Evolutionary conservation across 2,888 invertebrate species (phyloP).

Genomic region (Notocelia uddmanniana): DNA sequence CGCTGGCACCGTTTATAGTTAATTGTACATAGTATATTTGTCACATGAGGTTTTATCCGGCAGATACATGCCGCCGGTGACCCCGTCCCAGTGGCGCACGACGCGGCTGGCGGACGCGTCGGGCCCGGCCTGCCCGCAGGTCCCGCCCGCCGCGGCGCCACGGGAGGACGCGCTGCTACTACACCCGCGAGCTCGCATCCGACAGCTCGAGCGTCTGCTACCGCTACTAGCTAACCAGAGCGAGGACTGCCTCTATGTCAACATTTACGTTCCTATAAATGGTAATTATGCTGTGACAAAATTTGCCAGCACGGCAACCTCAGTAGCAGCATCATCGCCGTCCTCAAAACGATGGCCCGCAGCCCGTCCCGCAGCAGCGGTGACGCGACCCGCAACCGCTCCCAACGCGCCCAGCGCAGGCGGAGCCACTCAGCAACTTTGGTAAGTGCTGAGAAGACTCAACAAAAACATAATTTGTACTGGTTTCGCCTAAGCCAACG

Average conservation of each 20-base stretch:
- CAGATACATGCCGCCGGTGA: conserved; percentile 97
- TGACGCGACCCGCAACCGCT: too few species aligned
- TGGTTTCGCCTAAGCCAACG: too few species aligned
- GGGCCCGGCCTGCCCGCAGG: conserved; percentile 96
- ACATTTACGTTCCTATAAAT: conserved; percentile 96
- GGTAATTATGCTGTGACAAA: conserved; percentile 55
- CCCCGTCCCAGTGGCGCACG: conserved; percentile 95
- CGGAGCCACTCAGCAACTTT: too few species aligned
- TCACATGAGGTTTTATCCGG: conserved; percentile 21
- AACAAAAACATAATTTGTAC: too few species aligned
- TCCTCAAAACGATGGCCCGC: too few species aligned
- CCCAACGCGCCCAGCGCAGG: too few species aligned
- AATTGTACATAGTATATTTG: not conserved
- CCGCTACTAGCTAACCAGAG: conserved; percentile 96
- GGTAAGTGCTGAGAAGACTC: too few species aligned
- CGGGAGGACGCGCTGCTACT: conserved; percentile 88
- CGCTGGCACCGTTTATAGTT: not conserved
- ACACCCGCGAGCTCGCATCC: conserved; percentile 93
- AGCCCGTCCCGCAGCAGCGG: too few species aligned
- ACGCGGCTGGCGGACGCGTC: conserved; percentile 92
- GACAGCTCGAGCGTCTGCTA: conserved; percentile 93
- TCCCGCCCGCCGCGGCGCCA: conserved; percentile 80
- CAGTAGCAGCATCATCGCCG: too few species aligned
- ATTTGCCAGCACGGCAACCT: too few species aligned
- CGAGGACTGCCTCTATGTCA: conserved; percentile 99